Conservation (phyloP, 1,140 invertebrate genomes). For the Rhagoletis zephyria region DNA sequence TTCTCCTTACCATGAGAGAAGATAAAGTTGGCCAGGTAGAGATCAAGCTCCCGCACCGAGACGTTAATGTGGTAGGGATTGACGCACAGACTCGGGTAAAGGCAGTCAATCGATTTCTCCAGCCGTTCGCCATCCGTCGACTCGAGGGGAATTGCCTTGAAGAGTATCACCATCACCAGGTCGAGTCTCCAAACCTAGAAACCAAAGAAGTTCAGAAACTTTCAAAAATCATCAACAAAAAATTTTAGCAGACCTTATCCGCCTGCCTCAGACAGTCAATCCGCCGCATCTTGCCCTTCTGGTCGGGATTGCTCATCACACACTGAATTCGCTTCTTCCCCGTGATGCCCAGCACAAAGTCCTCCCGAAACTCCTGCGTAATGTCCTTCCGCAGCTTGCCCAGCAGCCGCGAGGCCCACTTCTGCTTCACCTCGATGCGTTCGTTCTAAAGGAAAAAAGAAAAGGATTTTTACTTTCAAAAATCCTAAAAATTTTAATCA, state of each 20-base stretch:
- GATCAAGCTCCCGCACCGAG: conserved; percentile 96
- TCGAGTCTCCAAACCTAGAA: conserved; percentile 99
- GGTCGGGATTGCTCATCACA: conserved; percentile 98
- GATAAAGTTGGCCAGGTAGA: conserved; percentile 99
- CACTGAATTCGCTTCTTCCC: conserved; percentile 97
- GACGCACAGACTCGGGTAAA: conserved; percentile 96
- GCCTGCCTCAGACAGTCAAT: conserved; percentile 99
- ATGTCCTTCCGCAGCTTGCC: conserved; percentile 99
- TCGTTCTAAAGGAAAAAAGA: conserved; percentile 87
- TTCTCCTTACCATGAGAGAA: conserved; percentile 96
- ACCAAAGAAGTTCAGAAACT: too few relatives aligned
- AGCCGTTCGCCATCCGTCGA: conserved; percentile 98
- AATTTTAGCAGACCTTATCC: conserved; percentile 99
- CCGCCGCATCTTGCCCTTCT: conserved; percentile 99
- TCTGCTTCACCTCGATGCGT: conserved; percentile 98
- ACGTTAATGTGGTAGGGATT: conserved; percentile 99
- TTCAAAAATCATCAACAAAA: too few relatives aligned
- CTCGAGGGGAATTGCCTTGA: conserved; percentile 98
- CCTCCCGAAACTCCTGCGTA: conserved; percentile 96
- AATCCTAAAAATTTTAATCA: too few relatives aligned
- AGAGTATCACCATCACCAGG: conserved; percentile 99
- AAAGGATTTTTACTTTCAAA: too few relatives aligned
- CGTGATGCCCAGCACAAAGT: conserved; percentile 97
- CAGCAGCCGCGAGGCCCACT: conserved; percentile 97
- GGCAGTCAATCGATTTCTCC: conserved; percentile 96